These are phyloP conservation scores for Simalia tracyae DNA, from an alignment of 2,797 vertebrate species.

Conservation along the genomic window DNA sequence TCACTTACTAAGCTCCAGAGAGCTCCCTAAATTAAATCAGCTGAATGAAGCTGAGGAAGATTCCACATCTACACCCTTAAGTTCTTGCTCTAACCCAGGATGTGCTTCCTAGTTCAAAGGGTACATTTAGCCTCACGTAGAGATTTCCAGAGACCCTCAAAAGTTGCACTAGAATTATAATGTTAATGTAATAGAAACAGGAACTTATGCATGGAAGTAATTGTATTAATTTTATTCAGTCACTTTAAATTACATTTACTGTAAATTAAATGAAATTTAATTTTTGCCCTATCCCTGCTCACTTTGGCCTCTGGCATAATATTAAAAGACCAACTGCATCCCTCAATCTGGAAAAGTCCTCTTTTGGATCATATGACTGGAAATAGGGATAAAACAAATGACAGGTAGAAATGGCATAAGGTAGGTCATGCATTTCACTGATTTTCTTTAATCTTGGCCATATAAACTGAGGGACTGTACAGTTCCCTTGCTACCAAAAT, in stretches of 20 bases:
- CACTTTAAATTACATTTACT: background rate
- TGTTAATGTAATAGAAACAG: background rate
- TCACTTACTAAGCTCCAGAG: background rate
- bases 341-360: background rate
- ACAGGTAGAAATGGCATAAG: background rate
- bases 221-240: background rate
- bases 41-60: background rate
- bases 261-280: background rate
- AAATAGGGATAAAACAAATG: background rate
- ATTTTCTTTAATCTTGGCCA: background rate
- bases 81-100: background rate
- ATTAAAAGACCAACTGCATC: background rate
- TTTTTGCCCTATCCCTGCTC: background rate
- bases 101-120: background rate
- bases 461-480: background rate
- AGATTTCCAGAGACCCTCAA: background rate
- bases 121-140: background rate
- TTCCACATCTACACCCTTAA: background rate
- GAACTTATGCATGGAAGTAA: background rate
- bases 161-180: background rate
- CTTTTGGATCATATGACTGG: background rate
- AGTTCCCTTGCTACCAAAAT: background rate
- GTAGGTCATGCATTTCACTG: background rate
- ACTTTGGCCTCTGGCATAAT: background rate
- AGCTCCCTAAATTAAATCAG: background rate